Evolutionary conservation across 2,888 invertebrate species (phyloP).

Genomic region (Heliconius cydno): DNA sequence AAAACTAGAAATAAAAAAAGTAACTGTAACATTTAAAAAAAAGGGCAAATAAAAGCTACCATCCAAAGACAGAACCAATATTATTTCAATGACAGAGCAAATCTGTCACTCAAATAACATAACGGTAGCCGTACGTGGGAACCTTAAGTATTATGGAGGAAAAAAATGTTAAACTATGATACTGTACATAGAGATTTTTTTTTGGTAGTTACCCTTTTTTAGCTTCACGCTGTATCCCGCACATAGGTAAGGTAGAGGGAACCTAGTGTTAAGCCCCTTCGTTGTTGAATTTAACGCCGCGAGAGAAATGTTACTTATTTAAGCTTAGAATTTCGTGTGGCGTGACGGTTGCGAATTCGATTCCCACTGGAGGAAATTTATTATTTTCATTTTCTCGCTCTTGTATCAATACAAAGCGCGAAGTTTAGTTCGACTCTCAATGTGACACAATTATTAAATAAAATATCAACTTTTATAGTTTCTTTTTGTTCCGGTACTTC

Average conservation of each 20-base stretch:
- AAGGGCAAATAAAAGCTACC: neutral
- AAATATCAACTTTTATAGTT: no score
- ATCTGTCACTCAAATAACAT: slow-evolving; percentile 18
- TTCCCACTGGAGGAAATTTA: neutral
- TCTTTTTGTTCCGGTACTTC: no score
- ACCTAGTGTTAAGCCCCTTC: no score
- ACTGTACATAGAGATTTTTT: neutral
- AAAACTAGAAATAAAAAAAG: neutral
- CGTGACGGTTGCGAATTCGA: neutral
- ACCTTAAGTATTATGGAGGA: neutral
- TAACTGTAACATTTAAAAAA: neutral
- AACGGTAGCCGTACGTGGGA: slow-evolving; percentile 24
- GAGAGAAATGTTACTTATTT: no score
- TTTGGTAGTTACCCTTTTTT: neutral
- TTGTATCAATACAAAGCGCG: no score
- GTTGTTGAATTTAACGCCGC: no score
- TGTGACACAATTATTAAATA: no score
- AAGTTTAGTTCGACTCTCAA: no score
- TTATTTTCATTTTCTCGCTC: no score
- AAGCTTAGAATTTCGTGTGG: no score
- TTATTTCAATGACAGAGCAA: slow-evolving; percentile 15
- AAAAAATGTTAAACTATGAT: neutral
- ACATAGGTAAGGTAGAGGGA: no score
- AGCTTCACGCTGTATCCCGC: no score
- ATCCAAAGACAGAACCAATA: neutral